Evolutionary conservation across 2,797 vertebrate genomes (phyloP).

Genomic region (Alauda arvensis): DNA sequence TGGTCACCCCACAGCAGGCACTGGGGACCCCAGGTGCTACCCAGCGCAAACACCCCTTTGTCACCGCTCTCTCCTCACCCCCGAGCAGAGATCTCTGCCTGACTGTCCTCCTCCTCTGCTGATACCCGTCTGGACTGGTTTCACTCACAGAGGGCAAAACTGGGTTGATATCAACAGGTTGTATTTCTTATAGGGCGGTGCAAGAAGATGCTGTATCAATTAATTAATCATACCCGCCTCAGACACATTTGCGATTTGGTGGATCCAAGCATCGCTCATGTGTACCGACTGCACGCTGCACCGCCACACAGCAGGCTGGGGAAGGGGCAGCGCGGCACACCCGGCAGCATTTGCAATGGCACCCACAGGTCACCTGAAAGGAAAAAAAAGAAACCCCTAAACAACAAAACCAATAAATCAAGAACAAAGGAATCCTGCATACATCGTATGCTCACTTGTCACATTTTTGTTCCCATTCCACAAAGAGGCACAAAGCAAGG

Average conservation of each 20-base stretch:
- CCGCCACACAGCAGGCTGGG: accelerated
- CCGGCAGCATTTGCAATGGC: background rate
- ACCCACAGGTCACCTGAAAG: background rate
- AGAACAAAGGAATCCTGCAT: background rate
- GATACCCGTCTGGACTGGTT: accelerated
- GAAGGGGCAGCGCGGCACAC: background rate
- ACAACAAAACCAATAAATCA: background rate
- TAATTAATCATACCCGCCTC: background rate
- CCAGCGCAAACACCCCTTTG: background rate
- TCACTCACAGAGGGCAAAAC: accelerated
- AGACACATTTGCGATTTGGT: background rate
- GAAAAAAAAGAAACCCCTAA: background rate
- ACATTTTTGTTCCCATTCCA: background rate
- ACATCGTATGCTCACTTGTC: background rate
- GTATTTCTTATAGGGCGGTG: accelerated
- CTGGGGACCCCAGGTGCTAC: background rate
- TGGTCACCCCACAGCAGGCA: background rate
- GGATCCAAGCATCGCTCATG: background rate
- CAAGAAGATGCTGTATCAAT: background rate
- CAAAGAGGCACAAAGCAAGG: background rate
- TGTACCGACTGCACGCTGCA: background rate
- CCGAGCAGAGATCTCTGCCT: background rate
- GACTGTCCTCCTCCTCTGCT: background rate
- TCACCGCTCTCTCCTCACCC: background rate
- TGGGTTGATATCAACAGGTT: background rate